Percentiles rank a stretch among this genome's conserved stretches.
Conservation (phyloP, 2,888 invertebrate genomes). For the Caenorhabditis sp. region DNA sequence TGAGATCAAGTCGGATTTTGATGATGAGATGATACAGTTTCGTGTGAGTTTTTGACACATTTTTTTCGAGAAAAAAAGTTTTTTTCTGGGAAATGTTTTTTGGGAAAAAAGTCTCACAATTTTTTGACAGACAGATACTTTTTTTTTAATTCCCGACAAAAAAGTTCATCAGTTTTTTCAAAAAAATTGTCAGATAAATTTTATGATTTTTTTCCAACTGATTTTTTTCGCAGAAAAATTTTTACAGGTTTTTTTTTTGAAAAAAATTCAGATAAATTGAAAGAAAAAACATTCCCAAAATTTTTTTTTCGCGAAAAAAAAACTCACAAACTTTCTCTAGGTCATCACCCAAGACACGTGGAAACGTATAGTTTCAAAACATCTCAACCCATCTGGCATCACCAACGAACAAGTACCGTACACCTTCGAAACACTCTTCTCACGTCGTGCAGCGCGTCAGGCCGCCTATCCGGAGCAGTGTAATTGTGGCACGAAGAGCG, state of each 20-base stretch:
- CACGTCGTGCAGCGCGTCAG: conserved; percentile 44
- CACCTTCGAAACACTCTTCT: conserved; percentile 38
- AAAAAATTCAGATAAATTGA: too few relatives aligned
- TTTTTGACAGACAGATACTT: too few relatives aligned
- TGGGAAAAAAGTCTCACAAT: too few relatives aligned
- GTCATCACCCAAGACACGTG: conserved; percentile 53
- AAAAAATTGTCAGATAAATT: too few relatives aligned
- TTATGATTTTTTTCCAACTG: too few relatives aligned
- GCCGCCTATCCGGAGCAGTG: conserved; percentile 44
- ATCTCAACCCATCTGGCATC: conserved; percentile 27
- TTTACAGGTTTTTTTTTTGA: too few relatives aligned
- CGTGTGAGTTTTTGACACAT: conserved; percentile 20
- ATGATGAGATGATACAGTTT: conserved; percentile 48
- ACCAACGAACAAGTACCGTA: neutral
- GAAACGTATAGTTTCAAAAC: conserved; percentile 50
- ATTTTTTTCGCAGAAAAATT: too few relatives aligned
- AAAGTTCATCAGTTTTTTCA: too few relatives aligned
- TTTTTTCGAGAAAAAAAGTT: neutral
- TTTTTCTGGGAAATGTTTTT: neutral
- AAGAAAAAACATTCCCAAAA: too few relatives aligned
- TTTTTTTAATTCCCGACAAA: too few relatives aligned
- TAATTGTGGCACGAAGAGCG: conserved; percentile 53
- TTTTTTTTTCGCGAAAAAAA: too few relatives aligned
- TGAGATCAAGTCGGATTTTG: conserved; percentile 45
- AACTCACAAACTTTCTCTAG: too few relatives aligned